phyloP scores from a whole-genome alignment of 2,888 invertebrate species.

The Oligia strigilis region DNA sequence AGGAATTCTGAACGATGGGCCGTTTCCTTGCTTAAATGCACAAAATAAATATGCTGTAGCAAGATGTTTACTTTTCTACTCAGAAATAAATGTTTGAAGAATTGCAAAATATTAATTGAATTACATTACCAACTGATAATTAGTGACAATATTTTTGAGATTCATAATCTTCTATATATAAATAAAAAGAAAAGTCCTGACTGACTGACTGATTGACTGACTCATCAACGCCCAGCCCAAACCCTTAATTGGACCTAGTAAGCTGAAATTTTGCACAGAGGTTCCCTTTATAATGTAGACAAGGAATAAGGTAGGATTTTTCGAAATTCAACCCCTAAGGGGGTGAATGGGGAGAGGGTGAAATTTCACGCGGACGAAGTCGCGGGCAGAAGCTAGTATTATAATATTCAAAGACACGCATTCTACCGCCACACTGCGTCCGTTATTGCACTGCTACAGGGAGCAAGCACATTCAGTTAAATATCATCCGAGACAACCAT shows the following conservation, averaged over 20 bases:
- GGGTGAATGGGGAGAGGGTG: no score
- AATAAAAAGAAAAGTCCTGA: no score
- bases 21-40: neutral
- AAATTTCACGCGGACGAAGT: no score
- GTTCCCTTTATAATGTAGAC: no score
- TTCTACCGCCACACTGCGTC: neutral
- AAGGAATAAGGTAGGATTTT: no score
- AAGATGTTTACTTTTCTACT: no score
- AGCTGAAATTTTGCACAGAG: no score
- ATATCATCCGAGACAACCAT: conserved; percentile 1
- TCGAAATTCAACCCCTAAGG: no score
- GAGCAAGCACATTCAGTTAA: neutral
- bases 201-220: no score
- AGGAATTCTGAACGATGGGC: neutral
- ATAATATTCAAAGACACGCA: neutral
- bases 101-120: neutral
- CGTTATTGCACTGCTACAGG: neutral
- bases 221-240: no score
- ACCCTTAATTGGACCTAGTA: no score
- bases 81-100: neutral
- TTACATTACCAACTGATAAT: neutral
- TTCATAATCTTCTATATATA: neutral
- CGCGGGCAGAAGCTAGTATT: no score
- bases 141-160: neutral
- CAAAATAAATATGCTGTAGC: neutral